Percentiles rank a stretch among this genome's conserved stretches.
These are phyloP conservation scores for Eulemur mongoz DNA, from an alignment of 2,797 vertebrate genomes.

Conservation along the genomic window DNA sequence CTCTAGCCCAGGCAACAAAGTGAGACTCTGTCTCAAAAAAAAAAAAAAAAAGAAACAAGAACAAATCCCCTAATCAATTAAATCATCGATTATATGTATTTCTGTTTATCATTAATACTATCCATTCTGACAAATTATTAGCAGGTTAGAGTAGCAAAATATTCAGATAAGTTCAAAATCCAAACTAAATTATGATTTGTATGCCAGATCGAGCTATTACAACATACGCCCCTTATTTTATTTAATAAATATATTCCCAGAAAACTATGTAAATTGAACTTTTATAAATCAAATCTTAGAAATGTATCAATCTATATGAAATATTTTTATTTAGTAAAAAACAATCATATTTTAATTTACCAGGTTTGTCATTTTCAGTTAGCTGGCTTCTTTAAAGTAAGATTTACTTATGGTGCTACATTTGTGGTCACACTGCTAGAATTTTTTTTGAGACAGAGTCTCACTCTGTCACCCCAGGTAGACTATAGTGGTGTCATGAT, in stretches of 20 bases:
- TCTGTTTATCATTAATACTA: conserved; percentile 21
- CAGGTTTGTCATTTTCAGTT: neutral
- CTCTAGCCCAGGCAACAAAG: too few species aligned
- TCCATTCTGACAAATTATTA: conserved; percentile 33
- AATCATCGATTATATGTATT: neutral
- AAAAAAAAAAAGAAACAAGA: neutral
- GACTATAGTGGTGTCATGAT: too few species aligned
- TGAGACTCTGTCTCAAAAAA: too few species aligned
- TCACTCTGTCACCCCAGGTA: too few species aligned
- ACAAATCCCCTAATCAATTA: conserved; percentile 39
- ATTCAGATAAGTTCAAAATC: conserved; percentile 17
- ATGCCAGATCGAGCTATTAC: neutral
- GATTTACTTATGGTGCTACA: neutral
- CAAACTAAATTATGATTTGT: conserved; percentile 40
- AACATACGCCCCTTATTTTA: neutral
- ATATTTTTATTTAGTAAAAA: neutral
- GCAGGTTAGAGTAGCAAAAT: conserved; percentile 31
- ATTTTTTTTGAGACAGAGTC: too few species aligned
- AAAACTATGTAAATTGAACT: conserved; percentile 30
- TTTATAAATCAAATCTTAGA: conserved; percentile 50
- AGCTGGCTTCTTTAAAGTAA: conserved; percentile 1
- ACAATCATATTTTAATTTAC: neutral
- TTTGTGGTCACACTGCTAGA: neutral
- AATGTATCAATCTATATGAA: neutral
- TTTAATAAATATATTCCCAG: conserved; percentile 11